Evolutionary conservation across 1,140 invertebrate species (phyloP).

Genomic region (Zaprionus davidi): DNA sequence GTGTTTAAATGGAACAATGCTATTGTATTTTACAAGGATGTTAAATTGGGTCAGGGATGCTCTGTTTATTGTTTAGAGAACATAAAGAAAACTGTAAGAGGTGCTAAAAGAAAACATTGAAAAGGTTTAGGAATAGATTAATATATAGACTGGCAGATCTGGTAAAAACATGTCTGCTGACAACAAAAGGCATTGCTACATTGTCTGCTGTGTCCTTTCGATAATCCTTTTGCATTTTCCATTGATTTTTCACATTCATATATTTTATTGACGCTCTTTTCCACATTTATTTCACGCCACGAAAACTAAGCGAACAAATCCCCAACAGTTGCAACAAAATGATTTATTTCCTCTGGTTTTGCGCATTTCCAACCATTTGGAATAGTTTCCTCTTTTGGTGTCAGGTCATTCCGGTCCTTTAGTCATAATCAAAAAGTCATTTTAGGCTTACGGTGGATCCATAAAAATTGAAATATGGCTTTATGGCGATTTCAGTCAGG

Average conservation of each 20-base stretch:
- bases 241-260: slow-evolving; percentile 5
- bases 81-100: not conserved
- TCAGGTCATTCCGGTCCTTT: slow-evolving; percentile 7
- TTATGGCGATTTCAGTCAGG: not conserved
- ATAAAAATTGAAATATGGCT: slow-evolving; percentile 6
- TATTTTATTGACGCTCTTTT: slow-evolving; percentile 8
- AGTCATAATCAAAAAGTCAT: slow-evolving; percentile 9
- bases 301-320: not conserved
- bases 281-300: not conserved
- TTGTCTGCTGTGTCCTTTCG: not conserved
- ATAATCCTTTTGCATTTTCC: not conserved
- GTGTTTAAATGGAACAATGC: not conserved
- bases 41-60: not conserved
- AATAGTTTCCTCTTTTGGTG: slow-evolving; percentile 1
- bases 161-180: not conserved
- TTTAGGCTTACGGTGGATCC: not conserved
- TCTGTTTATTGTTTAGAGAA: not conserved
- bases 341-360: not conserved
- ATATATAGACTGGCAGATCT: not conserved
- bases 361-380: not conserved
- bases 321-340: not conserved
- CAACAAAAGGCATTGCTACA: not conserved
- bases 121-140: not conserved
- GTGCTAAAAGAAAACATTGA: not conserved
- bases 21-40: not conserved